Conservation (phyloP, 1,140 invertebrate species). For the Sitobion miscanthi region DNA sequence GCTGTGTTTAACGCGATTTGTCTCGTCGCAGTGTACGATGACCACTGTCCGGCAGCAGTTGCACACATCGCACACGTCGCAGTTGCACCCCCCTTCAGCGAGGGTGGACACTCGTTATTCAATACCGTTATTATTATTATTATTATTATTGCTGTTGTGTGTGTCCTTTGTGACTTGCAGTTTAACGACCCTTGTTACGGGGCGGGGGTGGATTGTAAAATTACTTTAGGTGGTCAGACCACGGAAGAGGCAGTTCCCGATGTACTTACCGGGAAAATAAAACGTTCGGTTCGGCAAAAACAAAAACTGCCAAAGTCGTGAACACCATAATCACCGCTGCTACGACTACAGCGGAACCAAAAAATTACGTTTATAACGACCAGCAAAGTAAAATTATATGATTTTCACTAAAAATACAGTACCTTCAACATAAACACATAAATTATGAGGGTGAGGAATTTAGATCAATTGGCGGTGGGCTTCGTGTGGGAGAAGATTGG, state of each 20-base stretch:
- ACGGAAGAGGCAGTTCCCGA: background rate
- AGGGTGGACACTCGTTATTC: background rate
- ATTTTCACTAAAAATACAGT: too few species aligned
- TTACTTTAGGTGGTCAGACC: background rate
- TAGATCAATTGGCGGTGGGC: too few species aligned
- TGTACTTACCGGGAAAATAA: background rate
- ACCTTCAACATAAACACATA: too few species aligned
- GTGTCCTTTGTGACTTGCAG: background rate
- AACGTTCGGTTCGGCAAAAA: background rate
- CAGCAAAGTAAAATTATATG: too few species aligned
- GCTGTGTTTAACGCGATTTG: slow-evolving; percentile 1
- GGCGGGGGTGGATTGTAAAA: background rate
- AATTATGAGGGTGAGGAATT: too few species aligned
- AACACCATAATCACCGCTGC: too few species aligned
- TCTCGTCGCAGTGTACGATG: background rate
- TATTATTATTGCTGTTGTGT: background rate
- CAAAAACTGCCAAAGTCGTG: too few species aligned
- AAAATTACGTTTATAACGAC: too few species aligned
- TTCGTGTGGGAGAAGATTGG: too few species aligned
- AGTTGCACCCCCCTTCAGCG: too few species aligned
- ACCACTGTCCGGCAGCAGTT: background rate
- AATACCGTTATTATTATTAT: background rate
- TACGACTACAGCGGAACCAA: too few species aligned
- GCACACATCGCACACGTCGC: background rate
- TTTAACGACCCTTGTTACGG: too few species aligned